Evolutionary conservation across 2,888 invertebrate genomes (phyloP), one percentile per base, ranked within the genome.

Genomic region (Leucophenga montana): DNA sequence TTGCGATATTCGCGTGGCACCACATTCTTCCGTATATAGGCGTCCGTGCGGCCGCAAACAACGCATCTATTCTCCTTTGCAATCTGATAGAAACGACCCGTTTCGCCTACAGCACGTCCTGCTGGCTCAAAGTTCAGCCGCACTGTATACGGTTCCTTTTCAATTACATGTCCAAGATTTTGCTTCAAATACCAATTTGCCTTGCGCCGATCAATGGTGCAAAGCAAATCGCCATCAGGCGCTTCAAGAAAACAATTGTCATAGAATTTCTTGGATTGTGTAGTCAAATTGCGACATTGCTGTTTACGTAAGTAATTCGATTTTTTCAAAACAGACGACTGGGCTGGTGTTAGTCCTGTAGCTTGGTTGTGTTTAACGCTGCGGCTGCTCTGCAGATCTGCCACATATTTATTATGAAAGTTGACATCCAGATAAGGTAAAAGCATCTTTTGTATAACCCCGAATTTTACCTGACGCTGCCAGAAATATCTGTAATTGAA

Each of bases 1-100:
- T 92, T 94, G 74, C 95, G 91, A 83, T 95, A 96, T 87, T 96
- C 95, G 69, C 93, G 91, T 0, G 95, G 95, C 44, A 96, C 93
- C n/a, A 96, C 91, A 78, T 94, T 94, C 88, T 96, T 96, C 20
- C 94, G 89, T 68, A 94, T 92, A 80, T 93, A 94, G 0, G 92
- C 92, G 75, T 94, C 91, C 0, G 88, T 87, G 8, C 88, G 85
- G 0, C 95, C 95, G 85, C 95, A 96, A 0, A 95, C 95, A 0
- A 95, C 95, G 85, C 95, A 95, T 56, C 90, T 91, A 87, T 95
- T 95, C 73, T 92, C 90, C 82, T 95, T 95, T 3, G 91, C 90
- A 66, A 91, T 91, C 72, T 92, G 91, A 85, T 95, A 95, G 88
- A 93, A 95, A 59, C 91, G 90, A n/a, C 93, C 93, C 31, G 92